Evolutionary conservation across 2,113 vertebrate genomes (phyloP).

Genomic region (Epinephelus fuscoguttatus): DNA sequence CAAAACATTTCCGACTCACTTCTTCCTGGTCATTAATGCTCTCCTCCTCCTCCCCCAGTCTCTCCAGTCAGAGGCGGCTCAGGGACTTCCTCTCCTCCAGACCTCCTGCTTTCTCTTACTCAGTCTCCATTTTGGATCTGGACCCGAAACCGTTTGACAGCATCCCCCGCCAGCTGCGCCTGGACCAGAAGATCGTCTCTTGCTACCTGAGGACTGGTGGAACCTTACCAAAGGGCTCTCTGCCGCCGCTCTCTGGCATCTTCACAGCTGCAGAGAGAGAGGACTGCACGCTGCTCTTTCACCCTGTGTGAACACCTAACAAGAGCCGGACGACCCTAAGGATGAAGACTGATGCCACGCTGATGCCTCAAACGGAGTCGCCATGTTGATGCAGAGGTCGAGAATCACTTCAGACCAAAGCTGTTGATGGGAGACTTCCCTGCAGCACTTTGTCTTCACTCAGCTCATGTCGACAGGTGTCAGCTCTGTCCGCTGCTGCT

Average conservation of each 20-base stretch:
- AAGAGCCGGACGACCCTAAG: background rate
- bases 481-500: background rate
- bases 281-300: slow-evolving; percentile 94
- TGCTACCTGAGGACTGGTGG: slow-evolving; percentile 88
- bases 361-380: background rate
- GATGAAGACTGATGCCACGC: background rate
- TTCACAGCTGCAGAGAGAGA: slow-evolving; percentile 86
- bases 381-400: slow-evolving; percentile 2
- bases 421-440: background rate
- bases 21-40: background rate
- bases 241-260: slow-evolving; percentile 74
- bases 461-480: background rate
- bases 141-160: slow-evolving; percentile 96
- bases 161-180: slow-evolving; percentile 91
- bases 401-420: background rate
- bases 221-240: slow-evolving; percentile 48
- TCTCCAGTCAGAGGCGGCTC: slow-evolving; percentile 41
- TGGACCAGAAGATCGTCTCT: slow-evolving; percentile 94
- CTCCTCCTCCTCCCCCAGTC: slow-evolving; percentile 6
- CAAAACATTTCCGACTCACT: no score
- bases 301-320: slow-evolving; percentile 86
- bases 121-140: slow-evolving; percentile 94
- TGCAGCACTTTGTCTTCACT: slow-evolving; percentile 19
- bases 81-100: slow-evolving; percentile 57
- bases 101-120: slow-evolving; percentile 87